Evolutionary conservation across 2,797 vertebrate genomes (phyloP).

Genomic region (Lagorchestes hirsutus): DNA sequence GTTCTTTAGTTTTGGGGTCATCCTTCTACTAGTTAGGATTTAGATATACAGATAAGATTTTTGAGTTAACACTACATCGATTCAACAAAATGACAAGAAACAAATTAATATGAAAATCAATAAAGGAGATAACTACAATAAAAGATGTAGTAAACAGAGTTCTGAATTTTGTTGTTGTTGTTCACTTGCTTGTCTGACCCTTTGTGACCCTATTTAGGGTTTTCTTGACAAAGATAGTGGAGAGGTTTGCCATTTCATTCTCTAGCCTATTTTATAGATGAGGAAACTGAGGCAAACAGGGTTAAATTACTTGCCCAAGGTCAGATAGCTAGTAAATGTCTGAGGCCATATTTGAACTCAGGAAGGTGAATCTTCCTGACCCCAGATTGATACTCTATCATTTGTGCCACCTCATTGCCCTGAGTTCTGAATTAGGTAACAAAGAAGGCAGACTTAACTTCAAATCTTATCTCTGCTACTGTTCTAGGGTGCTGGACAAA

Average conservation of each 20-base stretch:
- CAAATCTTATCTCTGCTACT: not conserved
- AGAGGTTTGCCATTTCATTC: not conserved
- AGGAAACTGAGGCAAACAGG: not conserved
- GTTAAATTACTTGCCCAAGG: not conserved
- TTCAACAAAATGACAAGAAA: not conserved
- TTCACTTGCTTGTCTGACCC: not conserved
- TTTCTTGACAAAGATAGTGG: not conserved
- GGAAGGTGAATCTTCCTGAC: not conserved
- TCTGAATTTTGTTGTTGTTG: too few relatives aligned
- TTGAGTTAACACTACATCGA: not conserved
- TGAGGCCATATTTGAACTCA: not conserved
- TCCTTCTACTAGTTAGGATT: not conserved
- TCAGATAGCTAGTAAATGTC: not conserved
- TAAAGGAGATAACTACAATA: not conserved
- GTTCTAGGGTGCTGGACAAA: not conserved
- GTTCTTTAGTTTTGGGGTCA: not conserved
- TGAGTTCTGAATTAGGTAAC: not conserved
- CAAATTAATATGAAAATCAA: not conserved
- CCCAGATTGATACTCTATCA: not conserved
- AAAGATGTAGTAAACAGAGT: not conserved
- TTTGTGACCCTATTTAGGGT: not conserved
- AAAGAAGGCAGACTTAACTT: not conserved
- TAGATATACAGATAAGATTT: not conserved
- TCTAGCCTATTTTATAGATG: not conserved
- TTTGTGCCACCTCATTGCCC: not conserved